Percentiles rank a stretch among this genome's conserved stretches.
Evolutionary conservation across 2,888 invertebrate species (phyloP).

Genomic region (Drosophila picticornis): DNA sequence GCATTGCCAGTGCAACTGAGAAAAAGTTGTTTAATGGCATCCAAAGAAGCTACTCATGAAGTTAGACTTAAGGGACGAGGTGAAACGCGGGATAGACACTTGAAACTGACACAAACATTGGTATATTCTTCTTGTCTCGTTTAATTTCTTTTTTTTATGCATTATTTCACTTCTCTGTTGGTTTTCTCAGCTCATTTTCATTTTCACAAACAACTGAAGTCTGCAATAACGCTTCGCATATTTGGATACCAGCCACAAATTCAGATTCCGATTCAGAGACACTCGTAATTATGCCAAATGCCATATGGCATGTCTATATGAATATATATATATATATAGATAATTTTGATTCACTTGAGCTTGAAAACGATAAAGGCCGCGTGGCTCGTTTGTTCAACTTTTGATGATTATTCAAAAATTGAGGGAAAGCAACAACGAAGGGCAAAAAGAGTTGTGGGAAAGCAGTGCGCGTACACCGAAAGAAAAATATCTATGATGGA

Average conservation of each 20-base stretch:
- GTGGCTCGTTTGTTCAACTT: constrained; percentile 16
- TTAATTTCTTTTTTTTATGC: constrained; percentile 11
- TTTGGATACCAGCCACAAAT: constrained; percentile 22
- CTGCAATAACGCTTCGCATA: constrained; percentile 27
- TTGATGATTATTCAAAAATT: neutral
- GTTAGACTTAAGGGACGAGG: neutral
- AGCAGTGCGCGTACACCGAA: neutral
- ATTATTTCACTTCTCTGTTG: constrained; percentile 56
- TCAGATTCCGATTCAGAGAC: constrained; percentile 20
- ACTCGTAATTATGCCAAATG: constrained; percentile 38
- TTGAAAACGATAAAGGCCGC: constrained; percentile 31
- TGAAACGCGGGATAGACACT: constrained; percentile 24
- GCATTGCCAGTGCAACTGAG: constrained; percentile 27
- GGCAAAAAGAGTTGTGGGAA: neutral
- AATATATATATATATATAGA: neutral
- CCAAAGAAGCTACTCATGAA: constrained; percentile 36
- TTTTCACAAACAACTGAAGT: constrained; percentile 7
- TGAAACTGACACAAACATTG: constrained; percentile 67
- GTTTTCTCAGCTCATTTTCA: constrained; percentile 30
- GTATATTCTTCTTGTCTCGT: constrained; percentile 49
- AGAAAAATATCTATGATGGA: neutral
- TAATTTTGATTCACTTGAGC: constrained; percentile 48
- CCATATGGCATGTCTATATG: constrained; percentile 12
- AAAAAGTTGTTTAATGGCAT: constrained; percentile 53
- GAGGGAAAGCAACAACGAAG: constrained; percentile 23